phyloP scores from a whole-genome alignment of 2,113 vertebrate species.

The Gorsachius goisagi region DNA sequence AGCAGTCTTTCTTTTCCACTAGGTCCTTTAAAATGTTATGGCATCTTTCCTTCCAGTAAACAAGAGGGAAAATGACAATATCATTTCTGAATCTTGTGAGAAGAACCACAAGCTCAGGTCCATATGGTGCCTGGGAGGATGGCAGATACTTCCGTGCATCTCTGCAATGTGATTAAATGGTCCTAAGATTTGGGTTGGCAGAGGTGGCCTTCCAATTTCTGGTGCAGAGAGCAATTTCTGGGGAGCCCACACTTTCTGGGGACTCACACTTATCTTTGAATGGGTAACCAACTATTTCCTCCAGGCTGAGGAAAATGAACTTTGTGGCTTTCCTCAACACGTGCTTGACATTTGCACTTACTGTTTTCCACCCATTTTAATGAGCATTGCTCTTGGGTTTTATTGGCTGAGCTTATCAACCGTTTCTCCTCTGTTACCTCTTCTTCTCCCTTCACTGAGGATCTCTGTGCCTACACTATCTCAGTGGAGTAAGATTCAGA shows the following conservation, averaged over 20 bases:
- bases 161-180: background rate
- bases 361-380: background rate
- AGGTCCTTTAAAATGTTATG: background rate
- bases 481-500: background rate
- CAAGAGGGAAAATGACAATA: background rate
- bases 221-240: background rate
- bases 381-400: background rate
- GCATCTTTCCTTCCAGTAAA: background rate
- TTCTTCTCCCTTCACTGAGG: background rate
- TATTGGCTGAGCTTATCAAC: background rate
- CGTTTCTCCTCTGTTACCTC: background rate
- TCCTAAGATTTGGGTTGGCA: background rate
- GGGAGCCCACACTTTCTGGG: background rate
- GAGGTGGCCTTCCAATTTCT: background rate
- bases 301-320: background rate
- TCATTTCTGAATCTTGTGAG: background rate
- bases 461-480: background rate
- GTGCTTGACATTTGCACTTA: background rate
- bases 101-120: background rate
- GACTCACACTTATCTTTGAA: background rate
- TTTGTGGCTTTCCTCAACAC: background rate
- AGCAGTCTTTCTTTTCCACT: background rate
- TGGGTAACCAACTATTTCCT: background rate
- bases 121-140: constrained; percentile 6
- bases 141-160: background rate